Conservation (phyloP, 2,113 vertebrate genomes). For the Daboia siamensis region DNA sequence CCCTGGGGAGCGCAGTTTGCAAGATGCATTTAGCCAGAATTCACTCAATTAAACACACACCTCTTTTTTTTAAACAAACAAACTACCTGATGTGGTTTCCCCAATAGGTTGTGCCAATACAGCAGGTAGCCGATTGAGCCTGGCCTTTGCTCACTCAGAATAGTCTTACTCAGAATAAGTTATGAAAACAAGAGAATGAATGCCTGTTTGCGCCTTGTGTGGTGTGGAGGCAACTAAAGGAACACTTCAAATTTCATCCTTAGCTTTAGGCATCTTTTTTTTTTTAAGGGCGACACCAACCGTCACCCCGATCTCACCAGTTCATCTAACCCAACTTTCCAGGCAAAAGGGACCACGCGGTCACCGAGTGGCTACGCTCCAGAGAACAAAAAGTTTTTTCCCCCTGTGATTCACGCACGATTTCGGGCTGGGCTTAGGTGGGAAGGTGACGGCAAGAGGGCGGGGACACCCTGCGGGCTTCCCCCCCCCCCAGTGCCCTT, state of each 20-base stretch:
- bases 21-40: background rate
- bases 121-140: background rate
- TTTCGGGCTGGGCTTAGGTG: background rate
- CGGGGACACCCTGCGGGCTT: background rate
- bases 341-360: conserved; percentile 12
- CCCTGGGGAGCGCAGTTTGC: background rate
- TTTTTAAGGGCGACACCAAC: background rate
- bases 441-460: background rate
- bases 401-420: background rate
- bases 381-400: background rate
- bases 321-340: background rate
- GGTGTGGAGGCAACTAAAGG: background rate
- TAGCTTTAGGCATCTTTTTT: background rate
- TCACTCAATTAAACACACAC: background rate
- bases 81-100: background rate
- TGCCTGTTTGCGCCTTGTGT: background rate
- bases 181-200: background rate
- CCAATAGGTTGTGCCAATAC: background rate
- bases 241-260: background rate
- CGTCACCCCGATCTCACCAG: too few species aligned
- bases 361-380: background rate
- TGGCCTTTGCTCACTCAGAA: background rate
- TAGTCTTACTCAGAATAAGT: background rate
- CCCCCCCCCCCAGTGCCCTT: background rate
- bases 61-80: background rate